Evolutionary conservation across 1,140 invertebrate genomes (phyloP), one percentile per base, ranked within the genome.

Genomic region (Agraylea sexmaculata): DNA sequence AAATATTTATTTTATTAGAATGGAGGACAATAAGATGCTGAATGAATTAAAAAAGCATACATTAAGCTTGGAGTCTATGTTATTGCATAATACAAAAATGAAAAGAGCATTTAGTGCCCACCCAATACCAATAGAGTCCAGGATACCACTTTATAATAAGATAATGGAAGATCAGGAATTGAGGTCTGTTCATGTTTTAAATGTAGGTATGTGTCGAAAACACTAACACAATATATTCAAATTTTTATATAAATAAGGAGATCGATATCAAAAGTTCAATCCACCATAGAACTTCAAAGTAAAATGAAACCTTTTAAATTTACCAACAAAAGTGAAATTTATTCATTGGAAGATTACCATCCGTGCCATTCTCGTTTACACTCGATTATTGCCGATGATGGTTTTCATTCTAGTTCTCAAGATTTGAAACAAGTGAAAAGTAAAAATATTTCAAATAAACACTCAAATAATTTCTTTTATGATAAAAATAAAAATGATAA

Each of bases 401-500:
- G n/a, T n/a, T n/a, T n/a, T n/a, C n/a, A n/a, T n/a, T n/a, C n/a
- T n/a, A n/a, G n/a, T n/a, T n/a, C n/a, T n/a, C n/a, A n/a, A n/a
- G n/a, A n/a, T n/a, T n/a, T n/a, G n/a, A n/a, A n/a, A n/a, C n/a
- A n/a, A n/a, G n/a, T n/a, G n/a, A n/a, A n/a, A n/a, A n/a, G n/a
- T n/a, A n/a, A n/a, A n/a, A n/a, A n/a, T n/a, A n/a, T n/a, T n/a
- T n/a, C n/a, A n/a, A n/a, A n/a, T n/a, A n/a, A n/a, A n/a, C n/a
- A n/a, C n/a, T n/a, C n/a, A n/a, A n/a, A n/a, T 17, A 77, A 76
- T 47, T 76, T 77, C 39, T 66, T 79, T 45, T 80, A 80, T 39
- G 70, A 77, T 36, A 77, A 74, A 51, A 77, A 76, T 66, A 64
- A 75, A 29, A 77, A 80, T 53, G 75, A 80, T 46, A 75, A 80